phyloP scores from a whole-genome alignment of 2,797 vertebrate species.

The Argentina silus region DNA sequence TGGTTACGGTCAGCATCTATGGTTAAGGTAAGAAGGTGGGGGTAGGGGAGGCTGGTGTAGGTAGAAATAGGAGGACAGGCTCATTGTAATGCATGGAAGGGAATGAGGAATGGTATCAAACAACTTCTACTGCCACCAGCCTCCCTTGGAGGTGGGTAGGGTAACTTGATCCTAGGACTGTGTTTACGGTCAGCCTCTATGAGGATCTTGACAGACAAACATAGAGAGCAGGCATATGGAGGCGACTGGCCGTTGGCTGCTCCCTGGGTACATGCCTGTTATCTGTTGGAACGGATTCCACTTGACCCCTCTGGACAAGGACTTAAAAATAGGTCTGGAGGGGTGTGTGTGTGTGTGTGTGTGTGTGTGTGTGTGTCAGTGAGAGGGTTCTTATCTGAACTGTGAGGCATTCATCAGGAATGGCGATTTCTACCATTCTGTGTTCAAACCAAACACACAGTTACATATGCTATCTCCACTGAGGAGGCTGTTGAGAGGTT shows the following conservation, averaged over 20 bases:
- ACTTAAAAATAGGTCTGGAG: conserved; percentile 68
- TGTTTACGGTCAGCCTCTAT: not conserved
- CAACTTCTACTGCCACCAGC: no score
- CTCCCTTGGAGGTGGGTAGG: no score
- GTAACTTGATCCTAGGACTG: conserved; percentile 38
- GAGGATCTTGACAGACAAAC: conserved; percentile 35
- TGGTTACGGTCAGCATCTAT: not conserved
- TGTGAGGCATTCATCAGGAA: conserved; percentile 58
- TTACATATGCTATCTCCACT: conserved; percentile 54
- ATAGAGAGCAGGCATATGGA: conserved; percentile 57
- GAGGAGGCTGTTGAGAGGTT: conserved; percentile 56
- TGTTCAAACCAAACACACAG: conserved; percentile 65
- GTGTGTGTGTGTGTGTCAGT: conserved; percentile 33
- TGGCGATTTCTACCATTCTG: conserved; percentile 63
- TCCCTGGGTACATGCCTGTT: conserved; percentile 57
- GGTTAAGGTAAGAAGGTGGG: no score
- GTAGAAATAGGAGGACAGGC: no score
- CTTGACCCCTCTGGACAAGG: conserved; percentile 65
- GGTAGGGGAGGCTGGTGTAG: no score
- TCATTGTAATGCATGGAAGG: no score
- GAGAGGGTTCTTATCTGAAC: conserved; percentile 57
- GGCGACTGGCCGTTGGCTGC: conserved; percentile 52
- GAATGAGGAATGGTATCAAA: no score
- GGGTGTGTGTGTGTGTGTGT: conserved; percentile 20
- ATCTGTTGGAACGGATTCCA: conserved; percentile 70